Conservation (phyloP, 2,888 invertebrate genomes). For the Microchrysa polita region DNA sequence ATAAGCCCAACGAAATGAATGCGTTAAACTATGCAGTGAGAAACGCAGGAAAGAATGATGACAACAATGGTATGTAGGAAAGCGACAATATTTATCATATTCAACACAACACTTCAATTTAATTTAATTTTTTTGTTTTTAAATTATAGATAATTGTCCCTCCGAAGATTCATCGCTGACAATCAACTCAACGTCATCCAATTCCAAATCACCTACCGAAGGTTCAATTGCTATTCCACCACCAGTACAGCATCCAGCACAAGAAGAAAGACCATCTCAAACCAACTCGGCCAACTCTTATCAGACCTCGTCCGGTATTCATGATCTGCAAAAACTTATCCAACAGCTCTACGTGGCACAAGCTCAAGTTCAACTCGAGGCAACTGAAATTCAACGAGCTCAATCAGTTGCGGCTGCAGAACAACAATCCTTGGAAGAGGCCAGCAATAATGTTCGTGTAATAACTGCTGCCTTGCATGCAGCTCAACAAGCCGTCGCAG, state of each 20-base stretch:
- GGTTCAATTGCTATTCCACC: background rate
- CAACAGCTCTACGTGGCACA: constrained; percentile 62
- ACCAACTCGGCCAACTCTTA: background rate
- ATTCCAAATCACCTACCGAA: background rate
- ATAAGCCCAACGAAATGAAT: no score
- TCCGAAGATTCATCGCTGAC: no score
- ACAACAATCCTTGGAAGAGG: constrained; percentile 60
- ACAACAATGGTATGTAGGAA: no score
- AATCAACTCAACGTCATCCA: no score
- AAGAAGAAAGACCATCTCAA: no score
- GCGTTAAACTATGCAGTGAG: no score
- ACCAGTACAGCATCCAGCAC: no score
- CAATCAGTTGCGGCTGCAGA: constrained; percentile 61
- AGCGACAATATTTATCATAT: no score
- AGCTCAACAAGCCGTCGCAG: constrained; percentile 63
- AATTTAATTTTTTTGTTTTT: no score
- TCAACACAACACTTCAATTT: no score
- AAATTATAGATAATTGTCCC: no score
- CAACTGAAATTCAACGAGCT: constrained; percentile 61
- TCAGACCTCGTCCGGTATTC: constrained; percentile 4
- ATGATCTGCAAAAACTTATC: constrained; percentile 56
- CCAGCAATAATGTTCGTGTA: constrained; percentile 61
- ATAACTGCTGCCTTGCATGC: constrained; percentile 60
- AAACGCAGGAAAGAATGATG: no score
- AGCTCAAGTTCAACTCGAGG: constrained; percentile 63